These are phyloP conservation scores for Lasiommata megera DNA, from an alignment of 2,888 invertebrate genomes.

Conservation along the genomic window DNA sequence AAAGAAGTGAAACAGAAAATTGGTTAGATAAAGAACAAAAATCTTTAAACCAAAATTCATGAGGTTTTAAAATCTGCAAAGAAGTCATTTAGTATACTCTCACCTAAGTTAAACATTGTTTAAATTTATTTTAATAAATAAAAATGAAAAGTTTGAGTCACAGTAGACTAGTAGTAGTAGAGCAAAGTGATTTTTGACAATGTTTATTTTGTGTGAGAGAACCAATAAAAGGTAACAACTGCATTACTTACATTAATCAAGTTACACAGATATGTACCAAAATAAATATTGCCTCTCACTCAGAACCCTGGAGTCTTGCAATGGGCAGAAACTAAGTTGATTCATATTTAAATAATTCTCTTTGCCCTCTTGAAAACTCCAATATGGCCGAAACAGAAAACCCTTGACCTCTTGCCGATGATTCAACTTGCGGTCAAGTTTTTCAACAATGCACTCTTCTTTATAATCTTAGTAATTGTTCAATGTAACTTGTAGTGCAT, in stretches of 20 bases:
- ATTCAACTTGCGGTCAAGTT: slow-evolving; percentile 76
- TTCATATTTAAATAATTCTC: slow-evolving; percentile 40
- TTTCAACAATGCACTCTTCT: slow-evolving; percentile 75
- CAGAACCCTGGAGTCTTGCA: slow-evolving; percentile 77
- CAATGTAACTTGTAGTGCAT: slow-evolving; percentile 60
- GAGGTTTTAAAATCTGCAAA: slow-evolving; percentile 21
- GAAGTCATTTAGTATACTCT: not conserved
- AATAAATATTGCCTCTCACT: slow-evolving; percentile 77
- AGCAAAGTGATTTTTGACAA: not conserved
- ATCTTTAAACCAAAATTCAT: slow-evolving; percentile 33
- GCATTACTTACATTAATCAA: slow-evolving; percentile 76
- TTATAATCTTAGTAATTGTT: slow-evolving; percentile 39
- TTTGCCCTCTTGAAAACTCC: slow-evolving; percentile 74
- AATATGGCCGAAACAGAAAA: slow-evolving; percentile 79
- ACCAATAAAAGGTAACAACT: slow-evolving; percentile 57
- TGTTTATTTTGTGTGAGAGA: not conserved
- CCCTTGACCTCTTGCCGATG: slow-evolving; percentile 77
- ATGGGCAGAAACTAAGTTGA: slow-evolving; percentile 55
- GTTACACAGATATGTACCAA: slow-evolving; percentile 70
- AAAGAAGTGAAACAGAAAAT: not conserved
- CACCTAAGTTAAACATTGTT: not conserved
- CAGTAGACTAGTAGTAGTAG: not conserved
- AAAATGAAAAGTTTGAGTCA: not conserved
- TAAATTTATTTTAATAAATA: not conserved
- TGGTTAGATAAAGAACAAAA: slow-evolving; percentile 4